These are phyloP conservation scores for Lymantria dispar DNA, from an alignment of 2,888 invertebrate species.

Conservation along the genomic window DNA sequence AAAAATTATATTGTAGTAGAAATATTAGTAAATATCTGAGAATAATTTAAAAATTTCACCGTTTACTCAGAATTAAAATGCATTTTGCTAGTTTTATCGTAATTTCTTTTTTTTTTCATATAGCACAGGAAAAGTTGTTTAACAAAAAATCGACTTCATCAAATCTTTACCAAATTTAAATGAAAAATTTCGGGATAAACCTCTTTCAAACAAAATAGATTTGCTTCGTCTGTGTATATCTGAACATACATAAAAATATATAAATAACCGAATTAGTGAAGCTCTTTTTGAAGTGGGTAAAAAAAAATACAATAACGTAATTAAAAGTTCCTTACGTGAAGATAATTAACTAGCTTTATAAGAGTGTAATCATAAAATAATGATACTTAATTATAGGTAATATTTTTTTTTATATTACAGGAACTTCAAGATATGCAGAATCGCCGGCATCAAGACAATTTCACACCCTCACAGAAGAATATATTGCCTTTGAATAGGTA, in stretches of 20 bases:
- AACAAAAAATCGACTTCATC: not conserved
- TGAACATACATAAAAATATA: too few relatives aligned
- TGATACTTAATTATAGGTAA: not conserved
- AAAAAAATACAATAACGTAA: too few relatives aligned
- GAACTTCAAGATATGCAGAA: constrained; percentile 97
- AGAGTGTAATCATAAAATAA: constrained; percentile 7
- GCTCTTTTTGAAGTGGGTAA: too few relatives aligned
- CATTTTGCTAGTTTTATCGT: too few relatives aligned
- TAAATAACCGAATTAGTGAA: too few relatives aligned
- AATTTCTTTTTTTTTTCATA: not conserved
- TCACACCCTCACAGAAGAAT: constrained; percentile 95
- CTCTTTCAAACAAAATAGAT: too few relatives aligned
- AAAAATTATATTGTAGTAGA: too few relatives aligned
- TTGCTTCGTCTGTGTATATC: too few relatives aligned
- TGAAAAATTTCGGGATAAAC: too few relatives aligned
- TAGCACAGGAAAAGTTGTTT: not conserved
- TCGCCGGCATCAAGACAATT: constrained; percentile 96
- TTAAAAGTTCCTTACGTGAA: constrained; percentile 13
- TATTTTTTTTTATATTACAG: constrained; percentile 52
- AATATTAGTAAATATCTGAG: too few relatives aligned
- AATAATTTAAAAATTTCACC: too few relatives aligned
- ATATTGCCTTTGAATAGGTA: constrained; percentile 96
- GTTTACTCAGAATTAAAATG: too few relatives aligned
- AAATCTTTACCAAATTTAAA: constrained; percentile 7
- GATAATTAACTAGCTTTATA: constrained; percentile 25